Conservation (phyloP, 1,140 invertebrate genomes). For the Lucilia cuprina region DNA sequence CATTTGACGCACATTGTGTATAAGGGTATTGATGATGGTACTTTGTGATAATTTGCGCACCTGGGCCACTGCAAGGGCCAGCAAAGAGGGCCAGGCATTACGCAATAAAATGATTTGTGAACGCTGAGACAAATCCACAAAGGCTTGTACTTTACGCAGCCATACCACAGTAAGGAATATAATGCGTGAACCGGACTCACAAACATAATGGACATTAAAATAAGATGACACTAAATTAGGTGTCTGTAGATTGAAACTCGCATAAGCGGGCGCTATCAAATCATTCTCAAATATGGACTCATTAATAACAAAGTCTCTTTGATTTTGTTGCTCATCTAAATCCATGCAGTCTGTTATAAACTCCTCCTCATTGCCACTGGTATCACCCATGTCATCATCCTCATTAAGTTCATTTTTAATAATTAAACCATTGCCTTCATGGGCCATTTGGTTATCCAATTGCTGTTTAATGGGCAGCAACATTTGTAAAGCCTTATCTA, state of each 20-base stretch:
- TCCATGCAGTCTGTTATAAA: constrained; percentile 50
- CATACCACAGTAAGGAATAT: constrained; percentile 90
- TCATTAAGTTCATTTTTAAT: constrained; percentile 39
- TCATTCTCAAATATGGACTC: constrained; percentile 65
- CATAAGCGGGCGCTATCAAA: constrained; percentile 73
- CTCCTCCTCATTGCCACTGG: constrained; percentile 37
- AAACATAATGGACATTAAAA: constrained; percentile 88
- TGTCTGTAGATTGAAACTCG: constrained; percentile 81
- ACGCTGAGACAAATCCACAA: constrained; percentile 82
- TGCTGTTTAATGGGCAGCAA: constrained; percentile 69
- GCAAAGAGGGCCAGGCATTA: constrained; percentile 91
- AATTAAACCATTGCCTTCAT: constrained; percentile 34
- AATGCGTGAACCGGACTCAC: constrained; percentile 88
- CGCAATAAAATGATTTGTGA: constrained; percentile 84
- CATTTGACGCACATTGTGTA: constrained; percentile 70
- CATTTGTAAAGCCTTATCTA: constrained; percentile 78
- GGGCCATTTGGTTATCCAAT: constrained; percentile 43
- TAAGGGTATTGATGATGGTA: constrained; percentile 83
- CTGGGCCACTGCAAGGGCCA: constrained; percentile 90
- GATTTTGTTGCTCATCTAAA: constrained; percentile 43
- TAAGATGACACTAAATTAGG: constrained; percentile 82
- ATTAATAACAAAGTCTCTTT: constrained; percentile 56
- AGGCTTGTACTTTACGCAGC: constrained; percentile 82
- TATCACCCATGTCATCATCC: constrained; percentile 43
- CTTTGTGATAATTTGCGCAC: constrained; percentile 81